phyloP scores from a whole-genome alignment of 2,113 vertebrate genomes.

The Pseudolaguvia tuberculata region DNA sequence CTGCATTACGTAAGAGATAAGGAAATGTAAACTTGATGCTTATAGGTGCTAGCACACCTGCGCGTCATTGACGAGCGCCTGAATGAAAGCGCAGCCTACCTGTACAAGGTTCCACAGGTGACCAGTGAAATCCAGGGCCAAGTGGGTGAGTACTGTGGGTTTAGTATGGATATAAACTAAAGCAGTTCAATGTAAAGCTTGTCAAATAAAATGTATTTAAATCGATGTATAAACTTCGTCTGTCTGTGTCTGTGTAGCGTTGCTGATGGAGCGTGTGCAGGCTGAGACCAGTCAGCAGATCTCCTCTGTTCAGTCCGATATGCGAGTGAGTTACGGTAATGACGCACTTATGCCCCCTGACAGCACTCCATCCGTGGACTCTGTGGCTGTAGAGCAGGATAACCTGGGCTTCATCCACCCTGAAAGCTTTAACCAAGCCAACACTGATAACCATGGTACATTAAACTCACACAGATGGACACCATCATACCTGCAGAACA shows the following conservation, averaged over 20 bases:
- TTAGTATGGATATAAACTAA: background rate
- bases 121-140: conserved; percentile 92
- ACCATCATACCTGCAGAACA: background rate
- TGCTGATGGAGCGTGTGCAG: conserved; percentile 85
- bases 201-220: background rate
- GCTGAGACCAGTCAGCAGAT: conserved; percentile 87
- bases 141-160: conserved; percentile 77
- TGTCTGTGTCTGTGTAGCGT: conserved; percentile 59
- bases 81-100: conserved; percentile 91
- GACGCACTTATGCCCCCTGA: conserved; percentile 93
- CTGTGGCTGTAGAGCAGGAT: conserved; percentile 75
- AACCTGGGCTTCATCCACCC: conserved; percentile 89
- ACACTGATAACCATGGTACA: conserved; percentile 92
- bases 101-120: conserved; percentile 90
- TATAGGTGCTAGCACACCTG: conserved; percentile 91
- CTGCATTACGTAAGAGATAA: background rate
- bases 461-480: conserved; percentile 16
- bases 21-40: background rate
- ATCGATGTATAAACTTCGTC: background rate
- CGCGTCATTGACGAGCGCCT: conserved; percentile 95
- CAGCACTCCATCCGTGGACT: conserved; percentile 83
- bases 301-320: conserved; percentile 88
- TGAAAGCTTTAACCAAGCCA: conserved; percentile 88
- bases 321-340: conserved; percentile 91
- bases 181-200: background rate